Evolutionary conservation across 2,113 vertebrate species (phyloP).

Genomic region (Ageneiosus marmoratus): DNA sequence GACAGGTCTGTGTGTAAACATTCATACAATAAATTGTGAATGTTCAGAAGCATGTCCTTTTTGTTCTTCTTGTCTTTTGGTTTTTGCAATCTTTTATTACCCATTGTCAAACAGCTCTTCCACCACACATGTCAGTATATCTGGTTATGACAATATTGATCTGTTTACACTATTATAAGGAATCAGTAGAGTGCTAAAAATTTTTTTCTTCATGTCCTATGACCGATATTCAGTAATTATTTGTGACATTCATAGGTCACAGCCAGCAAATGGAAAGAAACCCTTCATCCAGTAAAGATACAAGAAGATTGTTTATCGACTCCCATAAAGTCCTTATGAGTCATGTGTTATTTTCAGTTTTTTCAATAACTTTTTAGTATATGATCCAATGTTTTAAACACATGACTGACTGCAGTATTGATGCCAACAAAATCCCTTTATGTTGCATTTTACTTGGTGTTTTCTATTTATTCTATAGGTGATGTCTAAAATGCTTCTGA

Average conservation of each 20-base stretch:
- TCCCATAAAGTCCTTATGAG: not conserved
- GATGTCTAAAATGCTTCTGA: not conserved
- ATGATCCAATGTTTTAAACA: not conserved
- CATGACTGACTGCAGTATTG: not conserved
- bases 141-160: slow-evolving; percentile 18
- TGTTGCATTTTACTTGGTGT: not conserved
- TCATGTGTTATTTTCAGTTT: not conserved
- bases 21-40: not conserved
- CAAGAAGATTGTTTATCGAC: slow-evolving; percentile 51
- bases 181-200: not conserved
- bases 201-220: slow-evolving; percentile 6
- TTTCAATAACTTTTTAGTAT: not conserved
- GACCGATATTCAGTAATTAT: slow-evolving; percentile 29
- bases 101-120: not conserved
- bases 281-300: slow-evolving; percentile 16
- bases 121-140: slow-evolving; percentile 2
- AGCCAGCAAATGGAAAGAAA: slow-evolving; percentile 12
- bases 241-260: slow-evolving; percentile 48
- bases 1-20: not conserved
- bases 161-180: slow-evolving; percentile 26
- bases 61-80: not conserved
- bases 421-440: not conserved
- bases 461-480: not conserved
- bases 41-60: not conserved
- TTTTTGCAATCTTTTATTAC: not conserved